Percentiles rank a stretch among this genome's conserved stretches.
Evolutionary conservation across 1,140 invertebrate genomes (phyloP).

Genomic region (Drosophila ananassae): DNA sequence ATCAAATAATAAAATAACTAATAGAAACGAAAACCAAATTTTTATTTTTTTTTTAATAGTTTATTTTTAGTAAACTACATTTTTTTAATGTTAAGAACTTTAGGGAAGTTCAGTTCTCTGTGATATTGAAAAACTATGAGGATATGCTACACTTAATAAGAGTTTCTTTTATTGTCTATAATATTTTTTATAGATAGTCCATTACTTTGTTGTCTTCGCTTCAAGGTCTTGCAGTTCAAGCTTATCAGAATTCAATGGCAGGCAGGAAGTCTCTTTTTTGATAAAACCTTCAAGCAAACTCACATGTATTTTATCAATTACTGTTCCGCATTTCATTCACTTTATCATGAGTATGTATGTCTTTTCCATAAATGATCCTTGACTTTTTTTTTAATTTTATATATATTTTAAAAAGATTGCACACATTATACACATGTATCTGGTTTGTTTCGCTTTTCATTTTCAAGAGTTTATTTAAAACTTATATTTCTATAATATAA

Average conservation of each 20-base stretch:
- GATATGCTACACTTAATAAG: too few species aligned
- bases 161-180: too few species aligned
- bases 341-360: not conserved
- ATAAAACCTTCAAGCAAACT: conserved; percentile 3
- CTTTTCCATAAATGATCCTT: not conserved
- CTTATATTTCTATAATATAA: too few species aligned
- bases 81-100: not conserved
- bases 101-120: not conserved
- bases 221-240: conserved; percentile 14
- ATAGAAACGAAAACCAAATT: not conserved
- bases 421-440: too few species aligned
- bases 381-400: conserved; percentile 1
- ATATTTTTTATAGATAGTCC: not conserved
- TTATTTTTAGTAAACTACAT: not conserved
- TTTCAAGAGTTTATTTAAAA: too few species aligned
- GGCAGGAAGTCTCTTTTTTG: conserved; percentile 26
- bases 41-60: not conserved
- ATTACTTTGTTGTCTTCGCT: not conserved
- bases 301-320: conserved; percentile 1
- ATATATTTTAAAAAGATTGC: too few species aligned
- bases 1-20: conserved; percentile 24
- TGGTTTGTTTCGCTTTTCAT: too few species aligned
- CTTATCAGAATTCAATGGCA: conserved; percentile 13
- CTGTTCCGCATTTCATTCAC: conserved; percentile 8
- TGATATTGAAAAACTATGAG: too few species aligned